Evolutionary conservation across 2,113 vertebrate genomes (phyloP).

Genomic region (Pardalotus punctatus): DNA sequence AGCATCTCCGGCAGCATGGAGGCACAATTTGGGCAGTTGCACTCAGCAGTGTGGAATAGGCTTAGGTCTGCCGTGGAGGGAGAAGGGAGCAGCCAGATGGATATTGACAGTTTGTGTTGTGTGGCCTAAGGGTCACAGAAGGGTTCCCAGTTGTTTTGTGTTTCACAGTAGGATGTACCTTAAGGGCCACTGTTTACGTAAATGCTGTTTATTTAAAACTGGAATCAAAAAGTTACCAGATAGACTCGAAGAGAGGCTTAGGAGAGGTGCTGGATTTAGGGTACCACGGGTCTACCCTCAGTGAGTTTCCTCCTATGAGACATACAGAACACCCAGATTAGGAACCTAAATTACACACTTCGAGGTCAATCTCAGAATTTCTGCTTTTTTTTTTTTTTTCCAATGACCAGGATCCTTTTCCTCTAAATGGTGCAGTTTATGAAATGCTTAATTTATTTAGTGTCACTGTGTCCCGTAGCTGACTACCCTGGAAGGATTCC

Average conservation of each 20-base stretch:
- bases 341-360: neutral
- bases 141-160: neutral
- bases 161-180: neutral
- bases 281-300: neutral
- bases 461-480: neutral
- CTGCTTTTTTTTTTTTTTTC: neutral
- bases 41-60: neutral
- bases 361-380: neutral
- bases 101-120: neutral
- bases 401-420: neutral
- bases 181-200: neutral
- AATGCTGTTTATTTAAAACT: neutral
- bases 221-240: neutral
- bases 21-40: neutral
- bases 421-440: neutral
- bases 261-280: neutral
- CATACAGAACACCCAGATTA: neutral
- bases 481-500: neutral
- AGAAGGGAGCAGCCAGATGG: neutral
- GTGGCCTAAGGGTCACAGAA: conserved; percentile 10
- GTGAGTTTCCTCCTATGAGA: neutral
- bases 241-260: neutral
- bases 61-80: neutral
- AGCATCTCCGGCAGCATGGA: neutral
- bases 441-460: neutral